Evolutionary conservation across 2,888 invertebrate genomes (phyloP).

Genomic region (Netelia melanura): DNA sequence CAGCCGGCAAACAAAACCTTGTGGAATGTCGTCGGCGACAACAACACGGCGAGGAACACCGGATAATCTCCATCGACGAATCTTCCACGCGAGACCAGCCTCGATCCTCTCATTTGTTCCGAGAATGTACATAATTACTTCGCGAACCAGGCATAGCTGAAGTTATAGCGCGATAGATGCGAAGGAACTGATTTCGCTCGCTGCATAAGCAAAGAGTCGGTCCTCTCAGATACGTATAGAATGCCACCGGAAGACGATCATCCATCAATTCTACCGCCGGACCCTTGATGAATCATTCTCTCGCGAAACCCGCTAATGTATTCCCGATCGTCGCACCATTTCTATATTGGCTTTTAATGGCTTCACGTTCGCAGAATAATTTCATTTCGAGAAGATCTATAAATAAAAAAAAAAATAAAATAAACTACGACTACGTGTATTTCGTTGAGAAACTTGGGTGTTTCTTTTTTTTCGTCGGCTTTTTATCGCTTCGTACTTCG

Average conservation of each 20-base stretch:
- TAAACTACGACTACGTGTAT: constrained; percentile 30
- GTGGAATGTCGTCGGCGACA: constrained; percentile 43
- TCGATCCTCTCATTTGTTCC: constrained; percentile 55
- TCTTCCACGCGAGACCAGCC: constrained; percentile 7
- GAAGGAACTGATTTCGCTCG: not conserved
- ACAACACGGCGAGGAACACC: constrained; percentile 30
- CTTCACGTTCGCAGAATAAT: constrained; percentile 50
- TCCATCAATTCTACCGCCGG: constrained; percentile 61
- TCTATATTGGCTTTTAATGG: constrained; percentile 51
- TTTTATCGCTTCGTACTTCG: not conserved
- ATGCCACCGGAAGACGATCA: constrained; percentile 54
- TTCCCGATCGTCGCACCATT: constrained; percentile 34
- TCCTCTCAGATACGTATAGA: not conserved
- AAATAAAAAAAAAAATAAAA: constrained; percentile 37
- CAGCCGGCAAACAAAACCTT: constrained; percentile 38
- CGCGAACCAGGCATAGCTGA: constrained; percentile 4
- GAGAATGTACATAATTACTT: constrained; percentile 36
- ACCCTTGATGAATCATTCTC: constrained; percentile 60
- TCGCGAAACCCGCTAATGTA: constrained; percentile 54
- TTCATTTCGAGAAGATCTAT: constrained; percentile 22
- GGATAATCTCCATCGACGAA: constrained; percentile 38
- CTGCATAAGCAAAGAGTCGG: not conserved
- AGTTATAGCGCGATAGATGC: constrained; percentile 5
- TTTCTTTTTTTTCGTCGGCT: not conserved
- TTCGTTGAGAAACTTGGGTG: not conserved